Percentiles rank a stretch among this genome's conserved stretches.
Evolutionary conservation across 2,113 vertebrate genomes (phyloP).

Genomic region (Bubo bubo): DNA sequence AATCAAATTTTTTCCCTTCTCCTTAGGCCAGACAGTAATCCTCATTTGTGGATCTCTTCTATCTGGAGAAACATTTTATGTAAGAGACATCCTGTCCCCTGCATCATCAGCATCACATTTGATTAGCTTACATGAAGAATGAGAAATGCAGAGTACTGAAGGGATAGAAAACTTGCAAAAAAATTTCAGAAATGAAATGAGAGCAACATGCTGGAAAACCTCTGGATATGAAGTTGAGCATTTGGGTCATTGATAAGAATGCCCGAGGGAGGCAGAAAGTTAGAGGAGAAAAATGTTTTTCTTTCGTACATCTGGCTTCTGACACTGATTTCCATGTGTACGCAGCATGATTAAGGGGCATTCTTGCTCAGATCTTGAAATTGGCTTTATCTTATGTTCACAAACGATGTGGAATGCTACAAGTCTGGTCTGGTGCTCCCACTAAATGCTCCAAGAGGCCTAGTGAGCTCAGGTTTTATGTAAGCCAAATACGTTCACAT

Average conservation of each 20-base stretch:
- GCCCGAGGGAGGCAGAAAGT: background rate
- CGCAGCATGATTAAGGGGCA: constrained; percentile 34
- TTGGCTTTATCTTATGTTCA: constrained; percentile 52
- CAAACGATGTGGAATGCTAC: constrained; percentile 57
- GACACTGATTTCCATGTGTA: constrained; percentile 21
- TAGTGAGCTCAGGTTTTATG: constrained; percentile 2
- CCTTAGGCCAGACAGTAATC: background rate
- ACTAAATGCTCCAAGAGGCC: background rate
- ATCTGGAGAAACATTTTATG: background rate
- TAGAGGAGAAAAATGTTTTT: constrained; percentile 33
- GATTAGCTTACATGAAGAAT: background rate
- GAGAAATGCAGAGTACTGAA: background rate
- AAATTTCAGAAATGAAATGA: background rate
- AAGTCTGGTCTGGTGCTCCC: constrained; percentile 57
- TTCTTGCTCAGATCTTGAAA: constrained; percentile 59
- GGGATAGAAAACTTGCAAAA: background rate
- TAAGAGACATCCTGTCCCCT: background rate
- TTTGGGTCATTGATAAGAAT: constrained; percentile 43
- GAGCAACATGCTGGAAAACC: constrained; percentile 27
- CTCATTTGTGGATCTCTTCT: background rate
- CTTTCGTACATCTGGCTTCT: constrained; percentile 41
- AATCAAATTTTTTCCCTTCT: background rate
- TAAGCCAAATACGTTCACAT: constrained; percentile 17
- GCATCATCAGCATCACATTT: background rate
- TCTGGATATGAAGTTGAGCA: constrained; percentile 24